Evolutionary conservation across 2,113 vertebrate genomes (phyloP).

Genomic region (Dicentrarchus labrax): DNA sequence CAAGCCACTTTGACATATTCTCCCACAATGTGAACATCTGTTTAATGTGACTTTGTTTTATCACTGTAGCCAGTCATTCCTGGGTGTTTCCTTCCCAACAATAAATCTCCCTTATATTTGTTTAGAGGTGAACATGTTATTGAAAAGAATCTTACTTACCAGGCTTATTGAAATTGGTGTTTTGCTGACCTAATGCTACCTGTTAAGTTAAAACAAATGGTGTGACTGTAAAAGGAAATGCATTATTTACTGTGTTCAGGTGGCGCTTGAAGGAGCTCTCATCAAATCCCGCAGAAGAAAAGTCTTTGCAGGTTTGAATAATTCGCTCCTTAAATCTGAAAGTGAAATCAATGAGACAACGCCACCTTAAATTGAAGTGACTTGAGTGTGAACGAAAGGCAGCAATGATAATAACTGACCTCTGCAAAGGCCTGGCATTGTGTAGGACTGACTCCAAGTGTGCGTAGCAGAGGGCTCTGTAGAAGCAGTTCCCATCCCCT

Average conservation of each 20-base stretch:
- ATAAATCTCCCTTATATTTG: background rate
- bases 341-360: conserved; percentile 8
- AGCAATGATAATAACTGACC: conserved; percentile 74
- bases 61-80: background rate
- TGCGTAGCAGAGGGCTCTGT: conserved; percentile 87
- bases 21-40: background rate
- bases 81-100: background rate
- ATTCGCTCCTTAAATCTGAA: conserved; percentile 85
- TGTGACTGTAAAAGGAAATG: background rate
- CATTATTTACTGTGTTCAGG: conserved; percentile 77
- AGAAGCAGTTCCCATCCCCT: conserved; percentile 92
- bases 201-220: background rate
- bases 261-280: conserved; percentile 82
- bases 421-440: conserved; percentile 80
- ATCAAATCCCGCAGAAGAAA: conserved; percentile 81
- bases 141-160: no score
- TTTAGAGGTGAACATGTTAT: background rate
- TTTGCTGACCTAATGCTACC: background rate
- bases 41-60: background rate
- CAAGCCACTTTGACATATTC: background rate
- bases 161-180: no score
- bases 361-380: background rate
- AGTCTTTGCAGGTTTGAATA: conserved; percentile 68
- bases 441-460: conserved; percentile 85
- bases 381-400: background rate